Evolutionary conservation across 1,140 invertebrate species (phyloP), one percentile per base, ranked within the genome.

Genomic region (Homarus americanus): DNA sequence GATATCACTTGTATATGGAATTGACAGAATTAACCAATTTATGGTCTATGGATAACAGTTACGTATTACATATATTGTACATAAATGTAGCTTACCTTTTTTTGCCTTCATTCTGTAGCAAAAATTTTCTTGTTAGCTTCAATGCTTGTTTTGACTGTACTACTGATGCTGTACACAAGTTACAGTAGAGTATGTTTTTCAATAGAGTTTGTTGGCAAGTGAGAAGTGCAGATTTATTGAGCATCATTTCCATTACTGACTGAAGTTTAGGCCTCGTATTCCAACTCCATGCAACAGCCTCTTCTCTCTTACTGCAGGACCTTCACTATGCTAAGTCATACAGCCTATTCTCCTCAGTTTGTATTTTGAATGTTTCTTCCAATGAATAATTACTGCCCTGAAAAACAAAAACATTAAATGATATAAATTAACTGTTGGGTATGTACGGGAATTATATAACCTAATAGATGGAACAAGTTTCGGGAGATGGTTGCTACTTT

Each of bases 41-140:
- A n/a, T n/a, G n/a, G n/a, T n/a, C n/a, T n/a, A 10, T 49, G 44
- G 9, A 49, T 49, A 15, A 49, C 44, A 49, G 44, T 15, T 10
- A 49, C 15, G 15, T 49, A 49, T 49, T 49, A 49, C 44, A 49
- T 7, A 49, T 32, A 32, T 32, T 32, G n/a, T 32, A 69, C 63
- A 32, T 10, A 69, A 17, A 66, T 49, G 15, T 49, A 12, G 17
- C 7, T 69, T 69, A 69, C 63, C 28, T 69, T 12, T 69, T 69
- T 28, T 69, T 69, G n/a, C 63, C 63, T 34, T 69, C 63, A 69
- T 32, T 69, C 24, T 69, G 63, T 69, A 69, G 63, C 10, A 69
- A 12, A 32, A 69, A 69, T 24, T 69, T 69, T 32, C 12, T 69
- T 28, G 63, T 12, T 4, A 32, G 32, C 9, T 32, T 69, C 1